Base-by-base conservation (phyloP, 2,888 invertebrate genomes). In the Limnephilus auricula region DNA sequence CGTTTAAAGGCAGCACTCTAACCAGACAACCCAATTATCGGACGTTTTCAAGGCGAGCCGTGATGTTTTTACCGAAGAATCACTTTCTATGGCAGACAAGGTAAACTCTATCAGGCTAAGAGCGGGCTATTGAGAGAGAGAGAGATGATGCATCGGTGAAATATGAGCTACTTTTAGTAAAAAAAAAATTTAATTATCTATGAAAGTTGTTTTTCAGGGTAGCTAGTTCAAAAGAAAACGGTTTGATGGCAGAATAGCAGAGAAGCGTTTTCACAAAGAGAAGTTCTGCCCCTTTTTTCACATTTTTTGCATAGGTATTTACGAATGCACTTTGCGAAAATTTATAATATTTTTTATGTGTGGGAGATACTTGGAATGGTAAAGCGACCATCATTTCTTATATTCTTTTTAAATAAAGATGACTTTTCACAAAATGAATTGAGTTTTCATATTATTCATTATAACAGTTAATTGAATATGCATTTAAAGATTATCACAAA, bases 1-100 rank as follows among this genome's bases (percentile, higher is more conserved):
- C 83, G 87, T 82, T 89, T 45, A 91, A 91, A 91, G 91, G 87
- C 65, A 40, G 87, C 87, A 88, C 87, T 88, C 87, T 78, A 31
- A 25, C 40, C 40, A 45, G 82, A 15, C 50, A 86, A 65, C 79
- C 88, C 90, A 90, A 83, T 91, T 82, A 90, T 88, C 79, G 90
- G 89, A 50, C 85, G 45, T 18, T 79, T 79, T n/a, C 40, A n/a
- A 13, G 37, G 30, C 25, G n/a, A 40, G 40, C 86, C 30, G 31
- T 31, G 65, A 32, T 45, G 45, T 50, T 25, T 86, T 86, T 50
- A 45, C 86, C 15, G 31, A 40, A 12, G 84, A 84, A 85, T 85
- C 85, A 85, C n/a, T 86, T 65, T 65, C 50, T 31, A 15, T 50
- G n/a, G 65, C 31, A 31, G 31, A 65, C 86, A 45, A 86, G 34